Evolutionary conservation across 2,797 vertebrate genomes (phyloP), one percentile per base, ranked within the genome.

Genomic region (Cynodonichthys magdalenae): DNA sequence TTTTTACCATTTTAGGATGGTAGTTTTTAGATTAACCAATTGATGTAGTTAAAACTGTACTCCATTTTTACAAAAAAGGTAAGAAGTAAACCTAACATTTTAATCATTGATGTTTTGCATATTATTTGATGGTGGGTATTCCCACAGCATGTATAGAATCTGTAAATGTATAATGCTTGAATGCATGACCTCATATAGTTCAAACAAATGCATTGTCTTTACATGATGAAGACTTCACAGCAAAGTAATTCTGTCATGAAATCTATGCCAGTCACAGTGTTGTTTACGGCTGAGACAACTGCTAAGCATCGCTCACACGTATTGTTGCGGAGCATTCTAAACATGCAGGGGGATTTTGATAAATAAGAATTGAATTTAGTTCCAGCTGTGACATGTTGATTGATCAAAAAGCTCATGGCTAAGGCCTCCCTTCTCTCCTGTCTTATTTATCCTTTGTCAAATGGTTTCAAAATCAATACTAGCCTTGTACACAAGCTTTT

Each of bases 351-450:
- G 92, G 91, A 95, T 96, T 96, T 93, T 95, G 93, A 94, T 94
- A 94, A 96, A 96, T 96, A 97, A 97, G 95, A 97, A 99, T 98
- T 95, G 94, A 96, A 96, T 98, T 97, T 96, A 83, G 93, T 94
- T 94, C 90, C 93, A 93, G 92, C 93, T 95, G 94, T 96, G 95
- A 96, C 96, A 98, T 92, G 93, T 95, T 98, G 96, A 99, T 98
- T 97, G 97, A 99, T 98, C 96, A 96, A 94, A 94, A 95, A 95
- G 94, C 94, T 95, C 90, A 93, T 96, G 96, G 96, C 95, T 94
- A 94, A 96, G 95, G 94, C 94, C 89, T 96, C 92, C 93, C 92
- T 93, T 90, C 92, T 95, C 93, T 93, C 90, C 90, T 84, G 87
- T 94, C 95, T 95, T 97, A 98, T 99, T 96, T 95, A 96, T 96